Percentiles rank a stretch among this genome's conserved stretches.
Conservation (phyloP, 2,888 invertebrate genomes). For the Brachyptera putata region DNA sequence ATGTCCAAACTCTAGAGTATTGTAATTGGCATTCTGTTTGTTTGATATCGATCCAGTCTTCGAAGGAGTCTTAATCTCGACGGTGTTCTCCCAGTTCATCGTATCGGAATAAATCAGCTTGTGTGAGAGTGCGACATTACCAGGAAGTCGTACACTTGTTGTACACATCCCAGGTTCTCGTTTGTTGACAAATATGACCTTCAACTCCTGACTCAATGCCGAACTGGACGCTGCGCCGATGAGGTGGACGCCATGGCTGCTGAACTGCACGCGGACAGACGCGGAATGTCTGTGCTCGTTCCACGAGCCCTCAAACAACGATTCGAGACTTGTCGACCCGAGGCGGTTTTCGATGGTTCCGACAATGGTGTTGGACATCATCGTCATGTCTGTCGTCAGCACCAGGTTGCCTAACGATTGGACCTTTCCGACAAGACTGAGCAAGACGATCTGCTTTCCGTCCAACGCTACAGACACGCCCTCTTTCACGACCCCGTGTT, state of each 20-base stretch:
- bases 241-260: background rate
- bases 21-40: conserved; percentile 20
- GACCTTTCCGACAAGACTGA: conserved; percentile 22
- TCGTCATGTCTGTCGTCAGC: conserved; percentile 11
- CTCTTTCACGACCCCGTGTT: conserved; percentile 15
- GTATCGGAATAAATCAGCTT: conserved; percentile 12
- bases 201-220: conserved; percentile 9
- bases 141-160: conserved; percentile 15
- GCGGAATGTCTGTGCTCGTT: conserved; percentile 19
- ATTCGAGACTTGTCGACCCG: conserved; percentile 1
- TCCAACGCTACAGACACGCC: conserved; percentile 13
- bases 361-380: conserved; percentile 21
- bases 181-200: conserved; percentile 19
- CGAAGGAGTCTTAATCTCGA: conserved; percentile 11
- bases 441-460: conserved; percentile 11
- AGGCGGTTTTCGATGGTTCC: conserved; percentile 14
- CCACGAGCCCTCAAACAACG: conserved; percentile 19
- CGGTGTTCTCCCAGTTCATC: conserved; percentile 24
- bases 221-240: conserved; percentile 14
- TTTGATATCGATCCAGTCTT: conserved; percentile 19
- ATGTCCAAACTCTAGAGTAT: conserved; percentile 16
- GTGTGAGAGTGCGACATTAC: conserved; percentile 16
- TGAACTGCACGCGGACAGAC: background rate
- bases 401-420: conserved; percentile 17
- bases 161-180: conserved; percentile 6